Evolutionary conservation across 2,888 invertebrate genomes (phyloP).

Genomic region (Atherix ibis): DNA sequence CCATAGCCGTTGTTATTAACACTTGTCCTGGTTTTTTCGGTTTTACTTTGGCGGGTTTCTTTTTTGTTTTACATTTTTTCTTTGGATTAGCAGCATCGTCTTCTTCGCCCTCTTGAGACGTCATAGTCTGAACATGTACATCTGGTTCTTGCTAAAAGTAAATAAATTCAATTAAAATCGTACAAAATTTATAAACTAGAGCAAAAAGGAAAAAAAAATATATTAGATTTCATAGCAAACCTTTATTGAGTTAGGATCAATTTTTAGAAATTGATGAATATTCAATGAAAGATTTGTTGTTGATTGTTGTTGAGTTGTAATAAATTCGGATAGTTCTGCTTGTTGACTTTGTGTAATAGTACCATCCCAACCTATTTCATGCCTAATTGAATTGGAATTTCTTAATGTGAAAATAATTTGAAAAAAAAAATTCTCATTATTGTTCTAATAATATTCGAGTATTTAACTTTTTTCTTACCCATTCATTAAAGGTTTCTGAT

Average conservation of each 20-base stretch:
- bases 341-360: conserved; percentile 20
- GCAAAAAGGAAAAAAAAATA: neutral
- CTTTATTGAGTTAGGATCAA: conserved; percentile 36
- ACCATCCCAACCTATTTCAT: conserved; percentile 28
- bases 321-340: conserved; percentile 36
- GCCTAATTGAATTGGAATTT: too few species aligned
- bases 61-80: conserved; percentile 60
- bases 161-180: neutral
- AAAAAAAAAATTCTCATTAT: too few species aligned
- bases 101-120: conserved; percentile 20
- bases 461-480: too few species aligned
- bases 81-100: conserved; percentile 18
- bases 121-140: conserved; percentile 20
- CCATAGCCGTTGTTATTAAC: conserved; percentile 55
- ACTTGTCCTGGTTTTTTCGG: conserved; percentile 68
- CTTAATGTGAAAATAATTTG: too few species aligned
- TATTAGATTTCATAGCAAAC: conserved; percentile 6
- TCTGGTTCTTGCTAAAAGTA: conserved; percentile 25
- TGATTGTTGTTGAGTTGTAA: conserved; percentile 35
- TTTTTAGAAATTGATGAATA: conserved; percentile 46
- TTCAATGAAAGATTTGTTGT: conserved; percentile 39
- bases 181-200: neutral
- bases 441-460: too few species aligned
- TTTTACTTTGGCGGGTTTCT: conserved; percentile 61
- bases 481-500: too few species aligned